A percentile compares a stretch with the other conserved stretches of the same genome.
Conservation (phyloP, 2,797 vertebrate species). For the Sphenodon punctatus region DNA sequence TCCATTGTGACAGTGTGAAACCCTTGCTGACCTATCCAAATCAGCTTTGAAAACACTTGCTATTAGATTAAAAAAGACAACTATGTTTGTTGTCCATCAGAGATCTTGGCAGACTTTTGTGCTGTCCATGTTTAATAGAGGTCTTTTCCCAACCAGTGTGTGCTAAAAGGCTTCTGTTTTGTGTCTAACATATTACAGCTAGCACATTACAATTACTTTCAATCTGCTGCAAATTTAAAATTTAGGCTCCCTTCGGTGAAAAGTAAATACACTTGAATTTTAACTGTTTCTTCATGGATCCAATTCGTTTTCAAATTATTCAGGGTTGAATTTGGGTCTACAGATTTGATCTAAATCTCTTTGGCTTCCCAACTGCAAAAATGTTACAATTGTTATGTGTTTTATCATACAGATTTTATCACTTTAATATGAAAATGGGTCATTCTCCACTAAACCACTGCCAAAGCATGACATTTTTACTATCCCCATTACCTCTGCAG, state of each 20-base stretch:
- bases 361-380: conserved; percentile 8
- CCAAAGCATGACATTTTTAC: conserved; percentile 69
- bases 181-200: not conserved
- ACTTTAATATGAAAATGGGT: conserved; percentile 70
- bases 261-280: not conserved
- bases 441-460: conserved; percentile 63
- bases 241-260: not conserved
- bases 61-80: rapidly evolving
- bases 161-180: rapidly evolving
- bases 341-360: conserved; percentile 47
- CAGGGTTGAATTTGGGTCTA: conserved; percentile 1
- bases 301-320: conserved; percentile 21
- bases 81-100: not conserved
- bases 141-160: not conserved
- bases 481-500: conserved; percentile 56
- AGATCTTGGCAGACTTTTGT: not conserved
- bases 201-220: not conserved
- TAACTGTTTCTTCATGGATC: not conserved
- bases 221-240: not conserved
- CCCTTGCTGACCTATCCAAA: not conserved
- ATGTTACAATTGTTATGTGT: conserved; percentile 56
- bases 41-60: not conserved
- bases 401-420: conserved; percentile 67
- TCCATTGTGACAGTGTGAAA: not conserved
- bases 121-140: rapidly evolving